Evolutionary conservation across 2,113 vertebrate genomes (phyloP).

Genomic region (Phocoena phocoena): DNA sequence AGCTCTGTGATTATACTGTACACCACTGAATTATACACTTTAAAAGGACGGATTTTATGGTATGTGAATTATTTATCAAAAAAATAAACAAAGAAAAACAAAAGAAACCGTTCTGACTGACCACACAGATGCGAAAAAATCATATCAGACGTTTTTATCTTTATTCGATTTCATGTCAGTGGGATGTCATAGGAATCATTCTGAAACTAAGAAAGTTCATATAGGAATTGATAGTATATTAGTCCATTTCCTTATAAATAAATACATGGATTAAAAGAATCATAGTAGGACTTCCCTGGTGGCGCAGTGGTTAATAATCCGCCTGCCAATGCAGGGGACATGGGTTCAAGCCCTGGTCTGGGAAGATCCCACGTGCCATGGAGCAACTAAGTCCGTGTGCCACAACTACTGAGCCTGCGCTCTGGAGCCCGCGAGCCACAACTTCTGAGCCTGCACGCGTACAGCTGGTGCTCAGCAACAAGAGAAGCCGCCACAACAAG

Average conservation of each 20-base stretch:
- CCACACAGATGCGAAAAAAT: not conserved
- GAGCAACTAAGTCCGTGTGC: too few relatives aligned
- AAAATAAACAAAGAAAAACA: not conserved
- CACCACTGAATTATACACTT: not conserved
- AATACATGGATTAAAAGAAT: constrained; percentile 18
- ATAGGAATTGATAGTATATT: not conserved
- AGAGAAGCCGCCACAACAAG: too few relatives aligned
- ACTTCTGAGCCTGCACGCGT: too few relatives aligned
- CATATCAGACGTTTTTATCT: not conserved
- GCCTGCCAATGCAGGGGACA: too few relatives aligned
- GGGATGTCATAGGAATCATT: not conserved
- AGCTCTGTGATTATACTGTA: not conserved
- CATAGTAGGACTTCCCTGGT: not conserved
- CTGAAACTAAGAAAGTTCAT: not conserved
- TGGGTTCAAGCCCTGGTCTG: too few relatives aligned
- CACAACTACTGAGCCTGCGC: too few relatives aligned
- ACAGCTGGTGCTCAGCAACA: too few relatives aligned
- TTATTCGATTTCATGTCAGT: not conserved
- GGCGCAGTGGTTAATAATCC: too few relatives aligned
- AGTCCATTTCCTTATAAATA: constrained; percentile 7
- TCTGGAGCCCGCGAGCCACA: too few relatives aligned
- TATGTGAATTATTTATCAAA: not conserved
- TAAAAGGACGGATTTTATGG: not conserved
- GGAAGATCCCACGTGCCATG: too few relatives aligned
- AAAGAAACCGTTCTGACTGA: not conserved